Evolutionary conservation across 2,113 vertebrate genomes (phyloP).

Genomic region (Protobothrops flavoviridis): DNA sequence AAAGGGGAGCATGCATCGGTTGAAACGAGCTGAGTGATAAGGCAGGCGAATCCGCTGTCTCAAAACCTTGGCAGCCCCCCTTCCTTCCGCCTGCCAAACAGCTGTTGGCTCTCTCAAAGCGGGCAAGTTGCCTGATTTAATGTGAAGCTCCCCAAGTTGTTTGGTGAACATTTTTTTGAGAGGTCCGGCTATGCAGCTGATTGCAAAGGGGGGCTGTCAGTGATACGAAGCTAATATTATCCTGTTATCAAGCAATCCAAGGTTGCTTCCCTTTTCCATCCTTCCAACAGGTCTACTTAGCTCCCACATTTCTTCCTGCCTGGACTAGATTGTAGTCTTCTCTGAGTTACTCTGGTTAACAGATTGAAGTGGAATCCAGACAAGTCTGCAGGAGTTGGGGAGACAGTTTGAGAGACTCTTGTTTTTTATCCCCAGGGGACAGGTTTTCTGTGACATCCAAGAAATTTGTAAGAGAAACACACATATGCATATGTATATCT

Average conservation of each 20-base stretch:
- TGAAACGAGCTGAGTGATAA: not conserved
- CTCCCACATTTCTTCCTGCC: not conserved
- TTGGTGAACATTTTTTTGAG: not conserved
- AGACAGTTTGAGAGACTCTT: no score
- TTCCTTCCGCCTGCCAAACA: not conserved
- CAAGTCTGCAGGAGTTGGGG: not conserved
- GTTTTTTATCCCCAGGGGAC: no score
- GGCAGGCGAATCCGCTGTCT: not conserved
- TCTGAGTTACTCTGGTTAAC: not conserved
- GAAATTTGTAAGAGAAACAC: no score
- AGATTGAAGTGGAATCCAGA: not conserved
- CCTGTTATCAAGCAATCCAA: not conserved
- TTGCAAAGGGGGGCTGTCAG: not conserved
- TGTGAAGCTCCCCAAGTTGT: not conserved
- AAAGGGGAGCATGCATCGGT: not conserved
- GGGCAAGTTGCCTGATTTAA: not conserved
- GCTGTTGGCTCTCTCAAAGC: not conserved
- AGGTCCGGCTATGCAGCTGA: not conserved
- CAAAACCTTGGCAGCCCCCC: not conserved
- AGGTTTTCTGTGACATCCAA: no score
- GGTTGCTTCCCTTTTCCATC: not conserved
- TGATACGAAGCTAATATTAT: not conserved
- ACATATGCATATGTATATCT: no score
- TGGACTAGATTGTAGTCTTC: not conserved
- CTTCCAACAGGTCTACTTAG: not conserved